Conservation (phyloP, 1,140 invertebrate genomes). For the Drosophila pseudoobscura region DNA sequence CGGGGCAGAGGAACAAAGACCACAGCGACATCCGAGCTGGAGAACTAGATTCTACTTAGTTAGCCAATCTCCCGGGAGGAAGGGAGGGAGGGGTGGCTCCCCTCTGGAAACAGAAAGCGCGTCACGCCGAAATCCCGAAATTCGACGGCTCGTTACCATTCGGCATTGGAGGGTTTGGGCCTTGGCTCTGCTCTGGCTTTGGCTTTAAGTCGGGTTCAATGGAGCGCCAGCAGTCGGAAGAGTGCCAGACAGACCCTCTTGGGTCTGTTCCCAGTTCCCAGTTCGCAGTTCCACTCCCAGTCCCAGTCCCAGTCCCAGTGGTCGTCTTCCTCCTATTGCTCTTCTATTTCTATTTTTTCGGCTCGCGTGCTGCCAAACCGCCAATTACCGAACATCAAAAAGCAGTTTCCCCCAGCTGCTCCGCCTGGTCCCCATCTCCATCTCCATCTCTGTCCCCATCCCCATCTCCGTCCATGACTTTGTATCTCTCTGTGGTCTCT, state of each 20-base stretch:
- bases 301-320: slow-evolving; percentile 11
- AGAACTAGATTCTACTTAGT: slow-evolving; percentile 55
- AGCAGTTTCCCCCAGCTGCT: slow-evolving; percentile 67
- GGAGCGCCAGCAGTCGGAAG: slow-evolving; percentile 68
- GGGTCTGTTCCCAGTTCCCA: slow-evolving; percentile 9
- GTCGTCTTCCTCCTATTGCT: slow-evolving; percentile 20
- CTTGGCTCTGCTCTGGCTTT: slow-evolving; percentile 2
- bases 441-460: too few relatives aligned
- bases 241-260: slow-evolving; percentile 30
- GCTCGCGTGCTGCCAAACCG: slow-evolving; percentile 79
- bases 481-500: background rate
- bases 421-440: slow-evolving; percentile 12
- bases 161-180: slow-evolving; percentile 39
- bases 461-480: too few relatives aligned
- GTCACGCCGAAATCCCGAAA: slow-evolving; percentile 69
- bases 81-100: too few relatives aligned
- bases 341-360: slow-evolving; percentile 40
- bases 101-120: slow-evolving; percentile 57
- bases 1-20: slow-evolving; percentile 14
- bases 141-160: slow-evolving; percentile 70
- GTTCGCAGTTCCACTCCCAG: slow-evolving; percentile 7
- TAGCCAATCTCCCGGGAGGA: slow-evolving; percentile 4
- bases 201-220: slow-evolving; percentile 20
- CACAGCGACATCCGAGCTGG: slow-evolving; percentile 60
- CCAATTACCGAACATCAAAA: slow-evolving; percentile 81